These are phyloP conservation scores for Cantharis rustica DNA, from an alignment of 2,888 invertebrate species.

Conservation along the genomic window DNA sequence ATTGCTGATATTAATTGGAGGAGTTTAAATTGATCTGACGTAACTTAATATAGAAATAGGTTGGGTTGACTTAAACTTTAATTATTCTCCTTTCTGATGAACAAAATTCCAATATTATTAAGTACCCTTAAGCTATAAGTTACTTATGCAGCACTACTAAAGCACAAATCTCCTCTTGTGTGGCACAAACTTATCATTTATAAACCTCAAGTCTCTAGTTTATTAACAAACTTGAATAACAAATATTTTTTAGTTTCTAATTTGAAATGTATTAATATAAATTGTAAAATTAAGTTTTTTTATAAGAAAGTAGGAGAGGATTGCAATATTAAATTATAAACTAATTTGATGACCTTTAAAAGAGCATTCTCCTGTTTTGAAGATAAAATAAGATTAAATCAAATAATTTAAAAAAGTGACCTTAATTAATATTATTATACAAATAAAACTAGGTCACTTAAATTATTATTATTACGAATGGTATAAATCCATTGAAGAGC, in stretches of 20 bases:
- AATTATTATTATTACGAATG: not conserved
- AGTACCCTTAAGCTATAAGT: constrained; percentile 7
- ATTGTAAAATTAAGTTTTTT: not conserved
- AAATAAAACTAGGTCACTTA: not conserved
- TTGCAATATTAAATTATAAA: not conserved
- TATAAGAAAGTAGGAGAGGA: constrained; percentile 1
- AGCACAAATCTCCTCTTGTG: not conserved
- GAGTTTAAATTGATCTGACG: not conserved
- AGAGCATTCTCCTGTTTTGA: not conserved
- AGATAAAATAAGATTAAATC: not conserved
- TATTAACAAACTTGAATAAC: not conserved
- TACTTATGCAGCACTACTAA: constrained; percentile 11
- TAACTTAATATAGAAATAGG: not conserved
- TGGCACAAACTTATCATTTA: not conserved
- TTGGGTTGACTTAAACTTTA: constrained; percentile 5
- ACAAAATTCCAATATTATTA: constrained; percentile 9
- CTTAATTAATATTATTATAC: not conserved
- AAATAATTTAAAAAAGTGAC: not conserved
- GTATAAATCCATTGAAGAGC: not conserved
- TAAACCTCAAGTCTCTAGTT: not conserved
- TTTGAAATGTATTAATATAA: not conserved
- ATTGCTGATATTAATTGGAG: not conserved
- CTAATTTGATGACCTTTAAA: not conserved
- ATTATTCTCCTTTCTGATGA: constrained; percentile 6
- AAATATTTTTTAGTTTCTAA: not conserved